phyloP scores from a whole-genome alignment of 2,113 vertebrate genomes.

The Nycticebus coucang region DNA sequence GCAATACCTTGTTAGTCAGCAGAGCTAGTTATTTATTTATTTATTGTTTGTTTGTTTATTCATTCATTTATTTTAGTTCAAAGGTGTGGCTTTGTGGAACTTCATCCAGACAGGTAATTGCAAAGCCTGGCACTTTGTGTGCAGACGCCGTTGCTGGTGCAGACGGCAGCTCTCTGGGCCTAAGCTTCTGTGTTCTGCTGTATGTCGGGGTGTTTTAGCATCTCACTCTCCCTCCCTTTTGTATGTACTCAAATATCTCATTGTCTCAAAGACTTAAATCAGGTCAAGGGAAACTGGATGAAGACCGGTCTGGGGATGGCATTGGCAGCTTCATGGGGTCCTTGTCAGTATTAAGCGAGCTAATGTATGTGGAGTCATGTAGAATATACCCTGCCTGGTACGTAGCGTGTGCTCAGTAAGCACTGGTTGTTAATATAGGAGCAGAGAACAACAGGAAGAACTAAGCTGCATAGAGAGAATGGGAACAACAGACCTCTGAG shows the following conservation, averaged over 20 bases:
- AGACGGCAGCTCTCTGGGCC: fast-evolving
- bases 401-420: neutral
- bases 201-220: neutral
- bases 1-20: constrained; percentile 77
- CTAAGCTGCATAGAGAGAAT: neutral
- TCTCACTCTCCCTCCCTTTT: neutral
- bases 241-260: neutral
- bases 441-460: neutral
- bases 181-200: neutral
- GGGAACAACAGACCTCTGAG: neutral
- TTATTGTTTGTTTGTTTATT: constrained; percentile 64
- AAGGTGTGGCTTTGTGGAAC: constrained; percentile 44
- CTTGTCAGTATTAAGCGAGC: neutral
- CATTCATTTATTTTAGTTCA: constrained; percentile 62
- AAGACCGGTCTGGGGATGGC: neutral
- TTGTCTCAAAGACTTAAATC: neutral
- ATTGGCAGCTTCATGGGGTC: fast-evolving
- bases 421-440: neutral
- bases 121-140: fast-evolving
- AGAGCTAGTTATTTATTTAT: constrained; percentile 61
- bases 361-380: neutral
- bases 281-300: neutral
- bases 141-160: fast-evolving
- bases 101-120: constrained; percentile 50
- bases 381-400: neutral